phyloP scores from a whole-genome alignment of 2,113 vertebrate genomes.

The Tragelaphus strepsiceros region DNA sequence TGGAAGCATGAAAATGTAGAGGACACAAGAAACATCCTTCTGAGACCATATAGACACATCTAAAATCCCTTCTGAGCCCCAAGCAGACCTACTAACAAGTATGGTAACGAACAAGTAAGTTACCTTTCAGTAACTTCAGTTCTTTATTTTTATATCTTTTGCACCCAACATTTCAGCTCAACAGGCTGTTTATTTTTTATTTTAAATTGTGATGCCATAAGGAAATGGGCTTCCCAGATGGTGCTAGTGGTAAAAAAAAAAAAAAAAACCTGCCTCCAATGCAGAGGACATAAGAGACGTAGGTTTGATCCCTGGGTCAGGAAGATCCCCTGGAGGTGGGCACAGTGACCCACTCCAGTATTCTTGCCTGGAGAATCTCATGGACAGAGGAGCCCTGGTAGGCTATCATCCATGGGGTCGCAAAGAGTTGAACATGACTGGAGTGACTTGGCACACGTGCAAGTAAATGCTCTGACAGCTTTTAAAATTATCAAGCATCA shows the following conservation, averaged over 20 bases:
- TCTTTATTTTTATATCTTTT: background rate
- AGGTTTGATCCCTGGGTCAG: background rate
- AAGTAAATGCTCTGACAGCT: background rate
- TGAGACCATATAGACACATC: background rate
- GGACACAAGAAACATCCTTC: background rate
- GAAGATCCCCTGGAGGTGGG: background rate
- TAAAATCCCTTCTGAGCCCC: background rate
- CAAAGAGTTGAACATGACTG: background rate
- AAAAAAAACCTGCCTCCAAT: background rate
- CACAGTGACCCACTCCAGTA: background rate
- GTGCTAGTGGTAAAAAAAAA: background rate
- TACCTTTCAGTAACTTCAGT: background rate
- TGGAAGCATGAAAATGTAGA: background rate
- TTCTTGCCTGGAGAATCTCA: background rate
- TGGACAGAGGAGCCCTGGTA: background rate
- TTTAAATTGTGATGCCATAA: background rate
- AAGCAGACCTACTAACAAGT: background rate
- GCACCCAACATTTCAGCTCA: background rate
- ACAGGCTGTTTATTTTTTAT: background rate
- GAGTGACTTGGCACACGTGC: background rate
- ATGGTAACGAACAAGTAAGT: background rate
- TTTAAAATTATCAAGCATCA: background rate
- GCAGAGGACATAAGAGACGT: background rate
- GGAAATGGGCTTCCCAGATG: background rate
- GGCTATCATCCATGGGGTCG: fast-evolving